Evolutionary conservation across 2,888 invertebrate genomes (phyloP).

Genomic region (Dynastes tityus): DNA sequence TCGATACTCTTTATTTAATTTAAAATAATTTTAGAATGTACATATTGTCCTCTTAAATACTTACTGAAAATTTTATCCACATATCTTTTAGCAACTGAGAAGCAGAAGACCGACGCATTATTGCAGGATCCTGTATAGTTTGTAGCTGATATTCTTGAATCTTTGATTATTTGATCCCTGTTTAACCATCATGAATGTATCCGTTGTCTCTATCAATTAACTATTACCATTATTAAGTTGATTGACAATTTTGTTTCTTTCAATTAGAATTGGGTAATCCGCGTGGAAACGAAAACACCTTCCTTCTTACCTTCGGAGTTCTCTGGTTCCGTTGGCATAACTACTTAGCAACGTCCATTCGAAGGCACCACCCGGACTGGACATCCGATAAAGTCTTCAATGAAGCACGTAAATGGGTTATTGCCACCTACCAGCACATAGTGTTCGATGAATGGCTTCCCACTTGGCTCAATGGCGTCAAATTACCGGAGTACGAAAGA

Average conservation of each 20-base stretch:
- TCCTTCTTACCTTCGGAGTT: slow-evolving; percentile 72
- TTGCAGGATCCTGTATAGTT: no score
- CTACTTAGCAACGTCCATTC: slow-evolving; percentile 68
- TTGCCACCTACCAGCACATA: slow-evolving; percentile 73
- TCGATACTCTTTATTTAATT: no score
- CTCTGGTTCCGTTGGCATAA: slow-evolving; percentile 75
- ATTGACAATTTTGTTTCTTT: no score
- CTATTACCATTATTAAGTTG: background rate
- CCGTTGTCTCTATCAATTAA: background rate
- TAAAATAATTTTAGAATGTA: no score
- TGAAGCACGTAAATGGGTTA: slow-evolving; percentile 75
- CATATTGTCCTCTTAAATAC: no score
- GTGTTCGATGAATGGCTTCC: slow-evolving; percentile 73
- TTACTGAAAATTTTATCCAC: no score
- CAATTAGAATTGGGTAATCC: slow-evolving; percentile 72
- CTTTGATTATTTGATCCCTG: no score
- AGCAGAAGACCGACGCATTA: no score
- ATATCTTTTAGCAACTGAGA: no score
- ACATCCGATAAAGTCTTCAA: slow-evolving; percentile 72
- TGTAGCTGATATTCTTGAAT: no score
- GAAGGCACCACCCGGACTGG: slow-evolving; percentile 66
- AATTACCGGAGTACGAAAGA: slow-evolving; percentile 61
- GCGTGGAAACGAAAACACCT: slow-evolving; percentile 74
- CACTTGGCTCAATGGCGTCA: slow-evolving; percentile 66
- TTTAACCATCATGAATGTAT: no score